Conservation (phyloP, 2,797 vertebrate species). For the Anniella stebbinsi region DNA sequence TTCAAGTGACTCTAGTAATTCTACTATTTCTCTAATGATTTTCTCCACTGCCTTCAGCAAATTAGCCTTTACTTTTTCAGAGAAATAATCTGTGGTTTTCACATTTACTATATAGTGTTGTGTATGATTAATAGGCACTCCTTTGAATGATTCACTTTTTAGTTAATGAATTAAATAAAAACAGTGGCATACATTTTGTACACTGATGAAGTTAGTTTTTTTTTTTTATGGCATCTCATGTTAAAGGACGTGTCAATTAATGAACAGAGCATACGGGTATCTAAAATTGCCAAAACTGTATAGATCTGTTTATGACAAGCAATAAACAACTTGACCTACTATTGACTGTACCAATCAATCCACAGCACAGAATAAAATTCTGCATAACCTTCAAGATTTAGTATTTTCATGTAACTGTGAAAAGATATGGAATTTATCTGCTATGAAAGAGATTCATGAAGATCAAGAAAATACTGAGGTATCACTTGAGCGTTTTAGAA, state of each 20-base stretch:
- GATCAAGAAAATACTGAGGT: conserved; percentile 2
- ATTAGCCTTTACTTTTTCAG: conserved; percentile 47
- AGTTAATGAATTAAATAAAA: conserved; percentile 34
- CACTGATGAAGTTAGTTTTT: neutral
- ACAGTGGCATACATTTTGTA: fast-evolving
- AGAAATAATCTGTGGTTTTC: conserved; percentile 51
- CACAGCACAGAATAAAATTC: neutral
- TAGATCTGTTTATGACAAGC: neutral
- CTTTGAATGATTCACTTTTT: neutral
- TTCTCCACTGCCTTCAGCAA: conserved; percentile 41
- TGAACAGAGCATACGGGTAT: neutral
- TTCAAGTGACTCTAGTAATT: conserved; percentile 48
- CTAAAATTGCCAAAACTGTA: conserved; percentile 9
- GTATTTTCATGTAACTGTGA: neutral
- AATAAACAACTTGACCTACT: conserved; percentile 23
- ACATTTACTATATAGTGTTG: neutral
- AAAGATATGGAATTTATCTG: neutral
- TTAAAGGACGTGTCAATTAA: conserved; percentile 19
- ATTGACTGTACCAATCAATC: neutral
- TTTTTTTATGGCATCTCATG: neutral
- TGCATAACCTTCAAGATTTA: neutral
- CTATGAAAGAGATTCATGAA: neutral
- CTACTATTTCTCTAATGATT: conserved; percentile 40
- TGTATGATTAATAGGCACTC: conserved; percentile 35
- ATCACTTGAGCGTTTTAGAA: neutral